Conservation (phyloP, 2,888 invertebrate genomes). For the Aquatica leii region DNA sequence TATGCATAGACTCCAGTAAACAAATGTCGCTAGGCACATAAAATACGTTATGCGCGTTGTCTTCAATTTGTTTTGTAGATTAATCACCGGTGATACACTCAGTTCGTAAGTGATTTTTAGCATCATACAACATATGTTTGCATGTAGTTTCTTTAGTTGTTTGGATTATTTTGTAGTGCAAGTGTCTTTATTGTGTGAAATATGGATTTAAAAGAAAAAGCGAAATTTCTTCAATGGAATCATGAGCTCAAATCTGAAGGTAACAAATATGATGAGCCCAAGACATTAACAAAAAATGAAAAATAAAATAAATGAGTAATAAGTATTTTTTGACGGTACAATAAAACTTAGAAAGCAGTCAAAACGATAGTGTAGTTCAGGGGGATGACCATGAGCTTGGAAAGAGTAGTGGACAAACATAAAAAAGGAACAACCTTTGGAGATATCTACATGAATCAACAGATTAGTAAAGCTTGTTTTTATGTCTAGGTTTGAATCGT, state of each 20-base stretch:
- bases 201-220: slow-evolving; percentile 9
- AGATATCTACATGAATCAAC: slow-evolving; percentile 10
- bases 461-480: too few species aligned
- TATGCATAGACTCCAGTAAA: neutral
- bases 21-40: neutral
- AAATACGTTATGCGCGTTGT: neutral
- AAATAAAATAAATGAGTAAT: neutral
- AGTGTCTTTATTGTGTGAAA: slow-evolving; percentile 15
- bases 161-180: too few species aligned
- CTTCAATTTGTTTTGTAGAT: neutral
- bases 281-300: too few species aligned
- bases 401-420: too few species aligned
- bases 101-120: slow-evolving; percentile 15
- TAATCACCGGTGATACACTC: slow-evolving; percentile 18
- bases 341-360: too few species aligned
- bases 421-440: slow-evolving; percentile 19
- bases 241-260: too few species aligned
- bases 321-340: too few species aligned
- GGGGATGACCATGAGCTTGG: slow-evolving; percentile 10
- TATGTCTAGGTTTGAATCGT: neutral
- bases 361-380: too few species aligned
- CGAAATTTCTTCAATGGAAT: too few species aligned
- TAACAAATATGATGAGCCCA: too few species aligned
- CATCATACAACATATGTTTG: slow-evolving; percentile 11
- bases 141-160: too few species aligned